Evolutionary conservation across 2,888 invertebrate species (phyloP), one percentile per base, ranked within the genome.

Genomic region (Poecilobothrus nobilitatus): DNA sequence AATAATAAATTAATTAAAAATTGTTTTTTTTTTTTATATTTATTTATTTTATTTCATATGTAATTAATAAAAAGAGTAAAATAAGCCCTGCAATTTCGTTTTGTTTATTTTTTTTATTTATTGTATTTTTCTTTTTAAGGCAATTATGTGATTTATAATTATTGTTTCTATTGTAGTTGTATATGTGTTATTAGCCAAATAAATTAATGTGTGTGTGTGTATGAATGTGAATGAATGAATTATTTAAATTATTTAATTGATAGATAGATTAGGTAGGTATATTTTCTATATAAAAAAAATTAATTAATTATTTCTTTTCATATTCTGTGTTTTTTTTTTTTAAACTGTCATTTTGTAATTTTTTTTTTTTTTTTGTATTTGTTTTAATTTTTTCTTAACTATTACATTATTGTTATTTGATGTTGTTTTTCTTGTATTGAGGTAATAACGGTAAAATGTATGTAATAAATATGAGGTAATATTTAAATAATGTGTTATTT

Each of bases 321-420:
- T 53, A 12, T 53, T 53, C 15, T 53, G 15, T 53, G 7, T 44
- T 18, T 9, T 53, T 53, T 18, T 53, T 53, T 18, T 53, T 53
- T 53, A 18, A 53, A 15, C 15, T 9, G 12, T 18, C n/a, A 18
- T 27, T 27, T 27, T 27, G 27, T 27, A 53, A 15, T 3, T 53
- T 18, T 53, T 15, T 53, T 12, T 53, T 18, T 53, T 53, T n/a
- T 53, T 53, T 53, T n/a, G 18, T 21, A 7, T 62, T 62, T 62
- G 10, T 21, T 10, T 21, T 20, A 21, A 62, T 12, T 20, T 75
- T 76, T 80, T 80, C 76, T 79, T 80, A 76, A 78, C 77, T 71
- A 80, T 82, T 84, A 80, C 78, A 80, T 75, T 75, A 72, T 69
- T 73, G 74, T 73, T 74, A 73, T 63, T 4, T n/a, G n/a, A n/a